Base-by-base conservation (phyloP, 2,888 invertebrate genomes). In the Hyppa rectilinea region DNA sequence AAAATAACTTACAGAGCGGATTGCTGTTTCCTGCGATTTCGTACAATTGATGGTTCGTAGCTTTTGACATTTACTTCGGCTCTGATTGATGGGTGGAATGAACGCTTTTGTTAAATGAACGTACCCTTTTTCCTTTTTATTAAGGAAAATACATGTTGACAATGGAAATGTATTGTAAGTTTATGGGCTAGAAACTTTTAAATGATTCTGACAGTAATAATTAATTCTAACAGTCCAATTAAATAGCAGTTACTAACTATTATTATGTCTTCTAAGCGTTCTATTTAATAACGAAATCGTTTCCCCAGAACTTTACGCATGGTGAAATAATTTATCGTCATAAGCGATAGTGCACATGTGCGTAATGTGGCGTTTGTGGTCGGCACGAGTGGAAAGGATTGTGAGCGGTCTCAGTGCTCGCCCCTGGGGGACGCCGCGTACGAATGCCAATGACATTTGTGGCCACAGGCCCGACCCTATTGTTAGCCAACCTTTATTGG, bases 281-380 rank as follows among this genome's bases (percentile, higher is more conserved):
- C 4, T 43, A 10, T 47, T 26, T 6, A n/a, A 12, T 26, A 60
- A 38, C n/a, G 0, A 23, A 40, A 69, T 62, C 3, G 26, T 40
- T 47, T 55, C n/a, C 17, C 29, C 52, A 58, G 40, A 17, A 26
- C 23, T 38, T 47, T 10, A 31, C 20, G n/a, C 14, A 45, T 6
- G n/a, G 31, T 2, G 47, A 36, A 23, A 82, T 79, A 79, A 72
- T 76, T 75, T 72, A 70, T 63, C 36, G 36, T 53, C 29, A 31
- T 79, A 79, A 79, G 67, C 58, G 63, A 75, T 71, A 61, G 56
- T 69, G 61, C 76, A 85, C 74, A 78, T 80, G 80, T 78, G 71
- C 52, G 75, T 53, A 67, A 58, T 64, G 52, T 59, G 45, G 26
- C 49, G 47, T 26, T 31, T 63, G 56, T 38, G 60, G 31, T 67